Evolutionary conservation across 2,888 invertebrate species (phyloP).

Genomic region (Meliscaeva auricollis): DNA sequence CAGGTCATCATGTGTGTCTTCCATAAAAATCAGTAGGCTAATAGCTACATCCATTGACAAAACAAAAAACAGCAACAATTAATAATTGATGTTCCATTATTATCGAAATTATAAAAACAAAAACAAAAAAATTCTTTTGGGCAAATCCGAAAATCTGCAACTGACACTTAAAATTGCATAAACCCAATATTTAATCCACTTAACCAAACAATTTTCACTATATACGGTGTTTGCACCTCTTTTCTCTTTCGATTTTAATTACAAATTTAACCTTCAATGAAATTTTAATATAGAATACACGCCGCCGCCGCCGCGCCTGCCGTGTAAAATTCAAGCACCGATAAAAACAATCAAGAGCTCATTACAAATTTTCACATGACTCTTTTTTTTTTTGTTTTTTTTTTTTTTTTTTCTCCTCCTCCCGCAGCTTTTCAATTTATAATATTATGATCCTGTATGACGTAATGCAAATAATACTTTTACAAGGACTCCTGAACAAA

Average conservation of each 20-base stretch:
- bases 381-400: too few relatives aligned
- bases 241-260: not conserved
- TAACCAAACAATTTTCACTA: not conserved
- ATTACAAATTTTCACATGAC: not conserved
- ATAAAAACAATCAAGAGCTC: not conserved
- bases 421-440: not conserved
- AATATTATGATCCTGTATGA: not conserved
- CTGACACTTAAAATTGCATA: not conserved
- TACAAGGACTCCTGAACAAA: not conserved
- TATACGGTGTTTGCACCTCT: not conserved
- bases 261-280: not conserved
- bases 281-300: not conserved
- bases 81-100: not conserved
- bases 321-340: not conserved
- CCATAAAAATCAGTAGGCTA: too few relatives aligned
- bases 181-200: not conserved
- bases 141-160: not conserved
- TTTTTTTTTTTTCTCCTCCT: too few relatives aligned
- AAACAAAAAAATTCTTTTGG: not conserved
- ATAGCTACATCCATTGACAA: too few relatives aligned
- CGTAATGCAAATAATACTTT: slow-evolving; percentile 6
- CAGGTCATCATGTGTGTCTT: too few relatives aligned
- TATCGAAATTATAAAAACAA: not conserved
- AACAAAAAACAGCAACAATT: too few relatives aligned
- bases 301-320: not conserved